A percentile compares a stretch with the other conserved stretches of the same genome.
These are phyloP conservation scores for Meandrusa payeni DNA, from an alignment of 2,888 invertebrate species.

Conservation along the genomic window DNA sequence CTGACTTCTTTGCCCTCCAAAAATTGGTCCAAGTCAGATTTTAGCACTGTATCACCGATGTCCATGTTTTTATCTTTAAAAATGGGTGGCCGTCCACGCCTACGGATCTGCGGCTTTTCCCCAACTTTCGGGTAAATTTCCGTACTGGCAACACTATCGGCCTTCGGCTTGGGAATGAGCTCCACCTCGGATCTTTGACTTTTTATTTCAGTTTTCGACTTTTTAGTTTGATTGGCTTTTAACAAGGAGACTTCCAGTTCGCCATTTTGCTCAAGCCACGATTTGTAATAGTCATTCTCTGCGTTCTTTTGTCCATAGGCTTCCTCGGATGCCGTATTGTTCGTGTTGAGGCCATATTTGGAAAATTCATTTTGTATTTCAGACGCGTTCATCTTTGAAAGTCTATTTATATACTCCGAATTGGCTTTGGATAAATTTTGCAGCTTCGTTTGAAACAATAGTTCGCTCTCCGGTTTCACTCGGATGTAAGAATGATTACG, in stretches of 20 bases:
- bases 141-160: conserved; percentile 43
- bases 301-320: conserved; percentile 42
- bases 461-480: conserved; percentile 69
- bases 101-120: conserved; percentile 54
- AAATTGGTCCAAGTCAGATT: conserved; percentile 74
- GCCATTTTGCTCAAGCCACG: conserved; percentile 74
- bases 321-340: conserved; percentile 43
- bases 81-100: conserved; percentile 66
- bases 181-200: conserved; percentile 66
- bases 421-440: conserved; percentile 63
- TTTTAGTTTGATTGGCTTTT: conserved; percentile 58
- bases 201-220: conserved; percentile 45
- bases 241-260: conserved; percentile 71
- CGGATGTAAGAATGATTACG: conserved; percentile 47
- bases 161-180: conserved; percentile 59
- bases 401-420: conserved; percentile 56
- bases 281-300: conserved; percentile 72
- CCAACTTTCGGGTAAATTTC: conserved; percentile 49
- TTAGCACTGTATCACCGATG: conserved; percentile 68
- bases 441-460: conserved; percentile 65
- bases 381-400: conserved; percentile 64
- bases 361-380: conserved; percentile 67
- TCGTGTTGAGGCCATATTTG: conserved; percentile 65
- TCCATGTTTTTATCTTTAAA: conserved; percentile 70
- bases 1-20: conserved; percentile 74